Base-by-base conservation (phyloP, 2,113 vertebrate species). In the Bucco capensis region DNA sequence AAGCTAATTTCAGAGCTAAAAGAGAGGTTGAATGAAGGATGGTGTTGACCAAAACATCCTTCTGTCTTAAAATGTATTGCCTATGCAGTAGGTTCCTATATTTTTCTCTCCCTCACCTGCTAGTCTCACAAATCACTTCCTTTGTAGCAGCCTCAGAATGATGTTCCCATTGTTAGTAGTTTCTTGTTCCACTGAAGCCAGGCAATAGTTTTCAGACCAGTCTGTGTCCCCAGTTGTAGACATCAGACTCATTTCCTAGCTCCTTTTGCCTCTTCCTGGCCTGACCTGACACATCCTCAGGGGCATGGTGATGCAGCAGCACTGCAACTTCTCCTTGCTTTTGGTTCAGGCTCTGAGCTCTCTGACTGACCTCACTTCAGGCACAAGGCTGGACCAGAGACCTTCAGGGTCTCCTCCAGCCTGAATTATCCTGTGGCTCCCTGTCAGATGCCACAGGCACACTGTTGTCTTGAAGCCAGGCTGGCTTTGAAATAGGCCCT, bases 231-330 rank as follows among this genome's bases (percentile, higher is more conserved):
- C 40, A 73, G 40, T 24, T 40, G 25, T 37, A 33, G 79, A n/a
- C 14, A 42, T 22, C n/a, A 64, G 37, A n/a, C 33, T 69, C 2
- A 0, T 30, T 53, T 33, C 0, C 0, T 30, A 57, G 16, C 14
- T 76, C 8, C 27, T 65, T 30, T 74, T 3, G 2, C 23, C 8
- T 37, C 51, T 65, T 71, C 40, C 23, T 10, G 76, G 46, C 22
- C 38, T 25, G 9, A 11, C 12, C 38, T 42, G 27, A 44, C 19
- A 44, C 19, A 49, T 53, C 19, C n/a, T 51, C 3, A 0, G 5
- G 35, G 35, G 67, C 0, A 0, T 35, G 42, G 35, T 69, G 64
- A 27, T 1, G 3, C 28, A 54, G 23, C 49, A 37, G 19, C 1
- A 0, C 38, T 50, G 70, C 38, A 44, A 24, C 9, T 12, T 83